These are phyloP conservation scores for Teleogryllus oceanicus DNA, from an alignment of 2,888 invertebrate genomes.

Conservation along the genomic window DNA sequence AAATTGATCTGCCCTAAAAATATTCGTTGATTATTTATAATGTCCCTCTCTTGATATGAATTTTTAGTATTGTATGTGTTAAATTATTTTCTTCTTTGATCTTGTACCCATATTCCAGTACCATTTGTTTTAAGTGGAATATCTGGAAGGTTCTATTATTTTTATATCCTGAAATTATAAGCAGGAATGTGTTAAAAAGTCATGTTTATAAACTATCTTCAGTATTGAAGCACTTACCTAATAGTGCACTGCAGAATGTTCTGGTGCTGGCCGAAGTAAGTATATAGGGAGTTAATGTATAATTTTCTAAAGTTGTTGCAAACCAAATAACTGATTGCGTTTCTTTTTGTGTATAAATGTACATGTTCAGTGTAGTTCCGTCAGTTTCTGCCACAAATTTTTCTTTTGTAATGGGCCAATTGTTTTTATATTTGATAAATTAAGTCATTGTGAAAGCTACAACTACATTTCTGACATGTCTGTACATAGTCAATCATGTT, in stretches of 20 bases:
- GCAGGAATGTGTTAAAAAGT: neutral
- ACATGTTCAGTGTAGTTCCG: slow-evolving; percentile 28
- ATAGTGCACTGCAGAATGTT: slow-evolving; percentile 12
- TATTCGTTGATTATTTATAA: slow-evolving; percentile 22
- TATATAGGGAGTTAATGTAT: slow-evolving; percentile 21
- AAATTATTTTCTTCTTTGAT: slow-evolving; percentile 21
- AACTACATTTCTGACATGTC: neutral
- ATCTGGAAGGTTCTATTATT: neutral
- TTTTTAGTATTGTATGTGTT: slow-evolving; percentile 4
- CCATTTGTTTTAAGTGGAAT: slow-evolving; percentile 1
- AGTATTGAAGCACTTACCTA: slow-evolving; percentile 20
- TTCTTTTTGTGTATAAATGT: slow-evolving; percentile 31
- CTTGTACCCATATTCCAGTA: slow-evolving; percentile 12
- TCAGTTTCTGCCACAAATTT: slow-evolving; percentile 30
- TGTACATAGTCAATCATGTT: slow-evolving; percentile 27
- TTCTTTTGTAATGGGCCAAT: slow-evolving; percentile 31
- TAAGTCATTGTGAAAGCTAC: slow-evolving; percentile 24
- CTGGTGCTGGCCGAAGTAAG: slow-evolving; percentile 30
- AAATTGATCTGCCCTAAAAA: slow-evolving; percentile 26
- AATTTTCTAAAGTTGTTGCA: slow-evolving; percentile 19
- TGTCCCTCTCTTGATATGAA: neutral
- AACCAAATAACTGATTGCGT: slow-evolving; percentile 18
- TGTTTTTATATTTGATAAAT: slow-evolving; percentile 35
- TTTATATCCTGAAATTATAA: neutral
- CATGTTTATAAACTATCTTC: slow-evolving; percentile 22